These are phyloP conservation scores for Leptinotarsa lineolata DNA, from an alignment of 1,140 invertebrate species.

Conservation along the genomic window DNA sequence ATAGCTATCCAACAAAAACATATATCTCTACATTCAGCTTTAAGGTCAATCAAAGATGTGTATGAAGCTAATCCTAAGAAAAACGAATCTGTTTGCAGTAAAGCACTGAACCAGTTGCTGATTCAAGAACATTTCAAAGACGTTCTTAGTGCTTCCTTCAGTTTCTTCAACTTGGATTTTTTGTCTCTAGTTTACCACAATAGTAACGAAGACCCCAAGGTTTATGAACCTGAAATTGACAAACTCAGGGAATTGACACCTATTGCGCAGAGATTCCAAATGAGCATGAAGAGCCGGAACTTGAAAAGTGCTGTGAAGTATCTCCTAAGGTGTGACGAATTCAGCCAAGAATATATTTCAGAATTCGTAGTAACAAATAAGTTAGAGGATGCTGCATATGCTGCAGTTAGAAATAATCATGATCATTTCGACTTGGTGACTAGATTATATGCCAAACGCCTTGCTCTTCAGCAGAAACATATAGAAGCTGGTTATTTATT, in stretches of 20 bases:
- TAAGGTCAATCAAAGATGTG: slow-evolving; percentile 34
- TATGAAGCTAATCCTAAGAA: slow-evolving; percentile 9
- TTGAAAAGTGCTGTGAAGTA: slow-evolving; percentile 35
- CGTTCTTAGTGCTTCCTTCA: slow-evolving; percentile 28
- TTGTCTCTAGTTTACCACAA: slow-evolving; percentile 34
- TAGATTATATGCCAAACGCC: slow-evolving; percentile 33
- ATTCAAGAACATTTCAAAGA: slow-evolving; percentile 33
- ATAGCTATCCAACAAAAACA: slow-evolving; percentile 39
- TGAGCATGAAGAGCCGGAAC: slow-evolving; percentile 33
- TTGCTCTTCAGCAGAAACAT: slow-evolving; percentile 30
- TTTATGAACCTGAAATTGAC: slow-evolving; percentile 39
- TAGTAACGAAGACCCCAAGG: slow-evolving; percentile 38
- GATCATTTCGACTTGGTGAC: slow-evolving; percentile 32
- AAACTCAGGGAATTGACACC: slow-evolving; percentile 27
- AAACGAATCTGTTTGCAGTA: slow-evolving; percentile 27
- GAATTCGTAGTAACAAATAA: slow-evolving; percentile 37
- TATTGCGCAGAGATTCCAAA: slow-evolving; percentile 35
- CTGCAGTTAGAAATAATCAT: slow-evolving; percentile 13
- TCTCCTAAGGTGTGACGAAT: slow-evolving; percentile 30
- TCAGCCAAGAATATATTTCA: slow-evolving; percentile 18
- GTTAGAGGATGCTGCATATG: slow-evolving; percentile 39
- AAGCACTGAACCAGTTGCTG: slow-evolving; percentile 28
- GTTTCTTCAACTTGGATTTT: slow-evolving; percentile 41
- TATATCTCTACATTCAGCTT: slow-evolving; percentile 36
- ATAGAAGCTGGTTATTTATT: slow-evolving; percentile 37